Conservation (phyloP, 2,113 vertebrate genomes). For the Columba livia region DNA sequence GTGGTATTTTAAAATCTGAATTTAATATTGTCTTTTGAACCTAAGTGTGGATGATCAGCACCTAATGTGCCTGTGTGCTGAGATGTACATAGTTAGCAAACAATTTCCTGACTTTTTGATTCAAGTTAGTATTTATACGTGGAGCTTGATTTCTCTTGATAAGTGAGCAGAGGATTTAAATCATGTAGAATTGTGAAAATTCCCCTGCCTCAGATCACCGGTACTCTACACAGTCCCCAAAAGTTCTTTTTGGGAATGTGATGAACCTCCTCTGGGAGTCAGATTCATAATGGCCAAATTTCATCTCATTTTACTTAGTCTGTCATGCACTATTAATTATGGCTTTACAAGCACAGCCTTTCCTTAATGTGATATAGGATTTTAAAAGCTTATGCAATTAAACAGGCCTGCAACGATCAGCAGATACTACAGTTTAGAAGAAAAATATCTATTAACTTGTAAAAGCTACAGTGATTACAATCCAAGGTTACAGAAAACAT, state of each 20-base stretch:
- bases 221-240: neutral
- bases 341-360: neutral
- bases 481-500: neutral
- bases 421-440: neutral
- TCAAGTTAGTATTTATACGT: neutral
- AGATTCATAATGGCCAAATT: neutral
- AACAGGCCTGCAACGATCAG: neutral
- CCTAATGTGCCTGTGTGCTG: neutral
- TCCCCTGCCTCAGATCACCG: neutral
- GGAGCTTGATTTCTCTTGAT: neutral
- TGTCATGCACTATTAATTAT: neutral
- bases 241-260: neutral
- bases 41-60: neutral
- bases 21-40: neutral
- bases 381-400: constrained; percentile 15
- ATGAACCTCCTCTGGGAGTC: neutral
- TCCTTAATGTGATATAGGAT: neutral
- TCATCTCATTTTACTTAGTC: neutral
- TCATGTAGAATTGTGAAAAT: neutral
- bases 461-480: neutral
- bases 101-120: neutral
- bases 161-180: neutral
- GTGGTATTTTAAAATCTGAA: neutral
- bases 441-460: neutral
- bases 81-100: neutral